A percentile compares a stretch with the other conserved stretches of the same genome.
phyloP scores from a whole-genome alignment of 2,888 invertebrate genomes.

The Cantharis rustica region DNA sequence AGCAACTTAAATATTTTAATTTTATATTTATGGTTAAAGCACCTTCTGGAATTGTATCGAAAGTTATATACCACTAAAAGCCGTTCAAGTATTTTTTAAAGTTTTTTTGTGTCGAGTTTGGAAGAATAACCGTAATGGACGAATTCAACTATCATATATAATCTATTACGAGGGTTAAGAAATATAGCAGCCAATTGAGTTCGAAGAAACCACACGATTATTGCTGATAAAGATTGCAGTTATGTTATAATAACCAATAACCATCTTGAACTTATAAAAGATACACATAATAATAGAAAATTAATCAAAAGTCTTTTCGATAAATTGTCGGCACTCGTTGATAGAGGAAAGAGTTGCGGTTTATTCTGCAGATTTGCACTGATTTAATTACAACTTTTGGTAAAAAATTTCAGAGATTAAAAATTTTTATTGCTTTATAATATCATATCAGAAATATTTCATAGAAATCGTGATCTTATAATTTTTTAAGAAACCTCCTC shows the following conservation, averaged over 20 bases:
- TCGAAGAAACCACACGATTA: constrained; percentile 50
- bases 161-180: constrained; percentile 13
- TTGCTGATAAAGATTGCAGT: constrained; percentile 50
- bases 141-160: neutral
- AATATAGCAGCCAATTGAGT: constrained; percentile 29
- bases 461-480: constrained; percentile 11
- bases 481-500: constrained; percentile 15
- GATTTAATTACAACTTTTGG: neutral
- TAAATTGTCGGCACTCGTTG: neutral
- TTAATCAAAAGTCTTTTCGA: constrained; percentile 1
- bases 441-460: neutral
- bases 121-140: neutral
- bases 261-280: neutral
- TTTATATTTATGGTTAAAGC: neutral
- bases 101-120: neutral
- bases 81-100: neutral
- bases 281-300: neutral
- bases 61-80: neutral
- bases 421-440: neutral
- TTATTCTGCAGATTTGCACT: neutral
- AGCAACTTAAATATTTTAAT: neutral
- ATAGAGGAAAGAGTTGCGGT: neutral
- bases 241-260: constrained; percentile 32
- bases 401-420: neutral
- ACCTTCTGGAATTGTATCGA: neutral